A percentile compares a stretch with the other conserved stretches of the same genome.
These are phyloP conservation scores for Chelonus insularis DNA, from an alignment of 1,140 invertebrate genomes.

Conservation along the genomic window DNA sequence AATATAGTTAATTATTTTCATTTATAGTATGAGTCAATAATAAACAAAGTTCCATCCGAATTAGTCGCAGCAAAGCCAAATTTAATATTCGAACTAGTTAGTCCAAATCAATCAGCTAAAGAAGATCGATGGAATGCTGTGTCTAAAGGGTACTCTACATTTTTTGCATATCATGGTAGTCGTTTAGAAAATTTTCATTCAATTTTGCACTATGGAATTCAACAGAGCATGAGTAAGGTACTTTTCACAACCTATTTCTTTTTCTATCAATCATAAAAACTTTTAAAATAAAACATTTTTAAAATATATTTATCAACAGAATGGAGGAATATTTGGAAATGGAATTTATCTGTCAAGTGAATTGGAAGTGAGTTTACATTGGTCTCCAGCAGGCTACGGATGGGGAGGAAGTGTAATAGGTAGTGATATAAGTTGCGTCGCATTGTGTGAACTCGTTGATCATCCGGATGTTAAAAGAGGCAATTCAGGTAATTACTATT, in stretches of 20 bases:
- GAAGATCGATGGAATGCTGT: constrained; percentile 65
- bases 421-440: constrained; percentile 73
- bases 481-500: constrained; percentile 42
- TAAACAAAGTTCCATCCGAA: constrained; percentile 59
- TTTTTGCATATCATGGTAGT: constrained; percentile 79
- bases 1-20: not conserved
- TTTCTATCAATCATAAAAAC: not conserved
- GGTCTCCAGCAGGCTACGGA: constrained; percentile 70
- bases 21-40: constrained; percentile 62
- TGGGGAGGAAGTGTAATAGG: constrained; percentile 77
- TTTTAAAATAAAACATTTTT: not conserved
- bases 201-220: constrained; percentile 77
- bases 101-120: constrained; percentile 57
- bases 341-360: constrained; percentile 78
- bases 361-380: constrained; percentile 69
- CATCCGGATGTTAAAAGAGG: constrained; percentile 63
- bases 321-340: constrained; percentile 65
- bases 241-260: not conserved
- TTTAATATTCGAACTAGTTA: constrained; percentile 68
- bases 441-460: constrained; percentile 77
- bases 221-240: constrained; percentile 77
- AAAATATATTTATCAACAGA: not conserved
- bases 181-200: constrained; percentile 81
- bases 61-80: constrained; percentile 61
- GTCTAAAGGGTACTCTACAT: constrained; percentile 61